Evolutionary conservation across 2,888 invertebrate species (phyloP).

Genomic region (Portevinia maculata): DNA sequence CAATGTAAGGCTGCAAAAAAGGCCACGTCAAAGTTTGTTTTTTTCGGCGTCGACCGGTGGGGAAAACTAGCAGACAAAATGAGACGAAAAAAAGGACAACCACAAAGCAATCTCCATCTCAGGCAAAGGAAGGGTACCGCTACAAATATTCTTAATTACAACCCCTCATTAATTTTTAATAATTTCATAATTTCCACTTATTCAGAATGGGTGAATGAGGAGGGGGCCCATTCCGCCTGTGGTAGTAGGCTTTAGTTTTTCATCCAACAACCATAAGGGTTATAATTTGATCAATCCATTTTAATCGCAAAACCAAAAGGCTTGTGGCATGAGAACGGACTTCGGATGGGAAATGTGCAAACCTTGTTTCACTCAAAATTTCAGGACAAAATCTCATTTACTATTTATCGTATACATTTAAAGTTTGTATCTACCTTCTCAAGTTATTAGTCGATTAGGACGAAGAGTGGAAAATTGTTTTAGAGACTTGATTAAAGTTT

Average conservation of each 20-base stretch:
- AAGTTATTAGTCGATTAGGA: slow-evolving; percentile 2
- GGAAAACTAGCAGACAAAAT: slow-evolving; percentile 23
- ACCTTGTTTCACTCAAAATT: slow-evolving; percentile 57
- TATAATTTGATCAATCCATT: slow-evolving; percentile 30
- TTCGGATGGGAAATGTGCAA: slow-evolving; percentile 36
- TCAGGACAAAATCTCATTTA: slow-evolving; percentile 68
- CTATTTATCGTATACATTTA: slow-evolving; percentile 49
- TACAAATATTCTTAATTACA: slow-evolving; percentile 70
- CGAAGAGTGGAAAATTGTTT: slow-evolving; percentile 6
- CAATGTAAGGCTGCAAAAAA: slow-evolving; percentile 17
- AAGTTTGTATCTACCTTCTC: neutral
- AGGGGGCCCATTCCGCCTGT: too few species aligned
- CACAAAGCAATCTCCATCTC: slow-evolving; percentile 39
- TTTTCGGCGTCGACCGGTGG: neutral
- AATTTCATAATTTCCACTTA: slow-evolving; percentile 72
- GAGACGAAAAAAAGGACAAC: slow-evolving; percentile 12
- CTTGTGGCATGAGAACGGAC: slow-evolving; percentile 10
- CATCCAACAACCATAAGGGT: neutral
- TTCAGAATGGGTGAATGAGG: slow-evolving; percentile 40
- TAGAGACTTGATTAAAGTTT: too few species aligned
- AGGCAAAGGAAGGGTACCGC: slow-evolving; percentile 1
- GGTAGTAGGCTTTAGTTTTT: slow-evolving; percentile 10
- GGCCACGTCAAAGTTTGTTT: slow-evolving; percentile 43
- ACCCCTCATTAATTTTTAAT: slow-evolving; percentile 72
- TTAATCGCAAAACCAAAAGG: neutral